Conservation (phyloP, 2,888 invertebrate genomes). For the Stratiomys singularior region DNA sequence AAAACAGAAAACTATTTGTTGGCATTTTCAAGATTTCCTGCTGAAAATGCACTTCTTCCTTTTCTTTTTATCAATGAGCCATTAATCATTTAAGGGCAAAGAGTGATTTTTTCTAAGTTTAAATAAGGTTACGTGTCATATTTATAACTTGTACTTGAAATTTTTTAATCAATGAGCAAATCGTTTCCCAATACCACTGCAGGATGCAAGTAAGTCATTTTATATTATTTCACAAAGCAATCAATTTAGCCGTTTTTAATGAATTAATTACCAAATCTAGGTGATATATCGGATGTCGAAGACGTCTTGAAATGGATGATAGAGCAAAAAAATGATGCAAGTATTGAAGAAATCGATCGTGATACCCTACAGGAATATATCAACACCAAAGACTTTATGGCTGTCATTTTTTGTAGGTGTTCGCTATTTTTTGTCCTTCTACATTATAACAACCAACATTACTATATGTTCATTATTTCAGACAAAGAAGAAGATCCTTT, state of each 20-base stretch:
- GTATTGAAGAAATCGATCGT: slow-evolving; percentile 89
- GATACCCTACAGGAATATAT: slow-evolving; percentile 85
- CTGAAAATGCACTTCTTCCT: no score
- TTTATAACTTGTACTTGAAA: no score
- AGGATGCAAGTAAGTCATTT: slow-evolving; percentile 60
- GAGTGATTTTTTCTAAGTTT: no score
- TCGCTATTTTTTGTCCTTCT: slow-evolving; percentile 35
- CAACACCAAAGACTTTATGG: slow-evolving; percentile 89
- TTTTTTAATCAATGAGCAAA: no score
- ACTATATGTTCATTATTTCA: slow-evolving; percentile 59
- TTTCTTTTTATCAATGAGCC: no score
- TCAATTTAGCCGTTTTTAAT: slow-evolving; percentile 3
- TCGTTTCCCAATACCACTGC: slow-evolving; percentile 57
- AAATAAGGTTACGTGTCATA: no score
- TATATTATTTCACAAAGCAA: neutral
- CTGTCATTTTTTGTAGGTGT: slow-evolving; percentile 91
- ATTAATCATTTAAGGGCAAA: no score
- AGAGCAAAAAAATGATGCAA: slow-evolving; percentile 90
- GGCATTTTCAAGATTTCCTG: no score
- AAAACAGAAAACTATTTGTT: no score
- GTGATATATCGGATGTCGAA: slow-evolving; percentile 78
- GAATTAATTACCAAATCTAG: slow-evolving; percentile 62
- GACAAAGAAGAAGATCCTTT: slow-evolving; percentile 86
- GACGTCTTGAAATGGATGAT: slow-evolving; percentile 92
- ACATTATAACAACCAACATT: slow-evolving; percentile 1